phyloP scores from a whole-genome alignment of 2,113 vertebrate genomes.

The Alethe diademata region DNA sequence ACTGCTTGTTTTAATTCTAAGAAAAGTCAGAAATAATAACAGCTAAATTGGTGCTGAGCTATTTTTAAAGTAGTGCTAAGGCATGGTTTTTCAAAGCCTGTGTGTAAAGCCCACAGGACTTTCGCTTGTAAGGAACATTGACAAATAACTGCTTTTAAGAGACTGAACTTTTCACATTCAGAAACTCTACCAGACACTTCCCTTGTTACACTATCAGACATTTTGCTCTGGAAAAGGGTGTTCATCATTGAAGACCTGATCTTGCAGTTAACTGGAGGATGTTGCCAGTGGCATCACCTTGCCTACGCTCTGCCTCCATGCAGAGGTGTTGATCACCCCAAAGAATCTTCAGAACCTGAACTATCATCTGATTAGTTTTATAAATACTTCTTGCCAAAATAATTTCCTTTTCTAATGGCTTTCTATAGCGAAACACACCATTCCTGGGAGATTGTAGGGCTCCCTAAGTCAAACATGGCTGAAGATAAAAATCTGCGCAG shows the following conservation, averaged over 20 bases:
- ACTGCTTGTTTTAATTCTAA: neutral
- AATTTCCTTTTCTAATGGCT: neutral
- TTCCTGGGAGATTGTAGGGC: neutral
- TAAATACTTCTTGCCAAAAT: neutral
- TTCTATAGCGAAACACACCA: neutral
- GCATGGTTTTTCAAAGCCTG: neutral
- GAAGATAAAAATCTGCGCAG: neutral
- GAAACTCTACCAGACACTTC: neutral
- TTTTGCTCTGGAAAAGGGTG: neutral
- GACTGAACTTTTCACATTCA: neutral
- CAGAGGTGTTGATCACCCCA: neutral
- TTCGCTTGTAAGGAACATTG: neutral
- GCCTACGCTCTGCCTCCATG: rapidly evolving
- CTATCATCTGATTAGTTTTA: neutral
- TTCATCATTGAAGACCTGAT: neutral
- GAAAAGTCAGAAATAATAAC: neutral
- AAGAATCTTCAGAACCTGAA: neutral
- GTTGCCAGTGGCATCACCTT: neutral
- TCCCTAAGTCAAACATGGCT: neutral
- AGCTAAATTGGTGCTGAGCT: neutral
- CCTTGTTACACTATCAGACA: neutral
- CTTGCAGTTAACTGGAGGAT: neutral
- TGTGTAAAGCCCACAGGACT: neutral
- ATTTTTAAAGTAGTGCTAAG: neutral
- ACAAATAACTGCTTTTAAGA: neutral